Percentiles rank a stretch among this genome's conserved stretches.
Conservation (phyloP, 2,797 vertebrate species). For the Macrochelys suwanniensis region DNA sequence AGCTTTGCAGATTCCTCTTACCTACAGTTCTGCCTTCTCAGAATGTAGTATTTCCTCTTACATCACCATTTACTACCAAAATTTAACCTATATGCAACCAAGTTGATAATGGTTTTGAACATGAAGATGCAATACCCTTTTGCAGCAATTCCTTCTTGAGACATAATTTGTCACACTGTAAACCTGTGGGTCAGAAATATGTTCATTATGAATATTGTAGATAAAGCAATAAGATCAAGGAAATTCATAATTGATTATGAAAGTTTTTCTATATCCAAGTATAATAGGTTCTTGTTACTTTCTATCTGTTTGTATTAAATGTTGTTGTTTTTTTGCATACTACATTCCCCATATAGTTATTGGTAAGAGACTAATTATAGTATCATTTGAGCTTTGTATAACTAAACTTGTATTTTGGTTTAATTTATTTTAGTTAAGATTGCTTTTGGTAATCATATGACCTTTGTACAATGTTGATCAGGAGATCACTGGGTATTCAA, state of each 20-base stretch:
- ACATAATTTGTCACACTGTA: not conserved
- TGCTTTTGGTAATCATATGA: not conserved
- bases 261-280: too few relatives aligned
- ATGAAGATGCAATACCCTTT: not conserved
- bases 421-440: not conserved
- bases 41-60: rapidly evolving
- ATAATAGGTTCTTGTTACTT: not conserved
- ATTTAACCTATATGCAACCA: not conserved
- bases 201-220: too few relatives aligned
- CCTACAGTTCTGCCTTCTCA: not conserved
- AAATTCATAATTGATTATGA: too few relatives aligned
- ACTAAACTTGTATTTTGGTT: not conserved
- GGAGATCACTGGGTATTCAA: not conserved
- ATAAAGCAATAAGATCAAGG: too few relatives aligned
- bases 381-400: too few relatives aligned
- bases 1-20: not conserved
- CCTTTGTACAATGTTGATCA: not conserved
- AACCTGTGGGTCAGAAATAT: not conserved
- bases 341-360: not conserved
- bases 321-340: not conserved
- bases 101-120: not conserved
- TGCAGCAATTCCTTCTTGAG: rapidly evolving
- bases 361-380: not conserved
- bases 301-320: not conserved
- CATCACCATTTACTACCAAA: not conserved